Percentiles rank a stretch among this genome's conserved stretches.
Conservation (phyloP, 2,113 vertebrate species). For the Pimephales promelas region DNA sequence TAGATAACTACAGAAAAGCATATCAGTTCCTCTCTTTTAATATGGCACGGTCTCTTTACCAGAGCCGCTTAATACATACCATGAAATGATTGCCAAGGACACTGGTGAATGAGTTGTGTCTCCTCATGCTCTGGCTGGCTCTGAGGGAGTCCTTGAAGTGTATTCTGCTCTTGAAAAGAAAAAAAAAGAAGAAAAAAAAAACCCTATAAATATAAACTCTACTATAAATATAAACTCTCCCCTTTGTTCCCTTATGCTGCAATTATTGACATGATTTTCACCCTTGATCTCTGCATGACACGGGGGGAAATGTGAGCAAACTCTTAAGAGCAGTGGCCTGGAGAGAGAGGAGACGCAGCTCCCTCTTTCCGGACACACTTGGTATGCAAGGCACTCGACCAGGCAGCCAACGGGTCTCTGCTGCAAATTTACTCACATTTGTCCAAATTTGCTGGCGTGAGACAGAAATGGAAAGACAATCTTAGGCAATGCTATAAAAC, state of each 20-base stretch:
- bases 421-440: slow-evolving; percentile 69
- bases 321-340: slow-evolving; percentile 64
- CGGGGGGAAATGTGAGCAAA: slow-evolving; percentile 67
- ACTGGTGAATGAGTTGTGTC: slow-evolving; percentile 43
- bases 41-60: slow-evolving; percentile 37
- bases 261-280: slow-evolving; percentile 72
- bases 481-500: slow-evolving; percentile 7
- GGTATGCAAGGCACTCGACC: slow-evolving; percentile 68
- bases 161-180: slow-evolving; percentile 68
- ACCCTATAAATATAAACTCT: slow-evolving; percentile 64
- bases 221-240: slow-evolving; percentile 66
- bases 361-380: slow-evolving; percentile 71
- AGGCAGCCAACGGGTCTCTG: slow-evolving; percentile 64
- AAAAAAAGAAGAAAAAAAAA: slow-evolving; percentile 61
- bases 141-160: slow-evolving; percentile 67
- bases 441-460: slow-evolving; percentile 66
- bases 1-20: not conserved
- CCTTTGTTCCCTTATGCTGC: slow-evolving; percentile 61
- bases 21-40: slow-evolving; percentile 37
- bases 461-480: slow-evolving; percentile 21
- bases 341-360: slow-evolving; percentile 56
- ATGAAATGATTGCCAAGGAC: slow-evolving; percentile 63
- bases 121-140: slow-evolving; percentile 52
- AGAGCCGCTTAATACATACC: slow-evolving; percentile 31
- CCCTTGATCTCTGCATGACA: slow-evolving; percentile 65